Percentiles rank a stretch among this genome's conserved stretches.
Conservation (phyloP, 2,113 vertebrate genomes). For the Genyomyrus donnyi region DNA sequence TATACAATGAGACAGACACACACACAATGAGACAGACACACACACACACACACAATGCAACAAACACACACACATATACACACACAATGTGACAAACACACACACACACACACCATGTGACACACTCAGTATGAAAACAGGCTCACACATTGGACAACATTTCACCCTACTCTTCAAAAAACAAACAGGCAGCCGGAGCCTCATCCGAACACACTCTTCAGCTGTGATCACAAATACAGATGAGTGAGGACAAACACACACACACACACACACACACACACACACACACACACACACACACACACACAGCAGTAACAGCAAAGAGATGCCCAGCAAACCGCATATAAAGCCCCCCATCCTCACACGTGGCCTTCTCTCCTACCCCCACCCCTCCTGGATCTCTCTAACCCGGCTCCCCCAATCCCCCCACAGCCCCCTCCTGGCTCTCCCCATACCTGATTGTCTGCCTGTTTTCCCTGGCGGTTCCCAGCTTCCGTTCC, state of each 20-base stretch:
- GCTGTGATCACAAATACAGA: not conserved
- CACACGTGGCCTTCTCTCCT: not conserved
- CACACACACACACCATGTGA: not conserved
- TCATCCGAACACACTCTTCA: constrained; percentile 20
- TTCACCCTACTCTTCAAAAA: not conserved
- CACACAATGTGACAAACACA: no score
- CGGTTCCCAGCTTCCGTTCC: constrained; percentile 96
- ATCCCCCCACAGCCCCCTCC: constrained; percentile 34
- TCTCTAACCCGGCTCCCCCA: not conserved
- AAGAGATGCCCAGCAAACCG: constrained; percentile 43
- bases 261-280: not conserved
- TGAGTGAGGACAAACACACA: not conserved
- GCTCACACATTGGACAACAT: not conserved
- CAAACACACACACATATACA: no score
- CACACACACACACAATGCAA: no score
- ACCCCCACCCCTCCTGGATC: not conserved
- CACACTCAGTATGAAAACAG: not conserved
- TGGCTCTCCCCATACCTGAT: constrained; percentile 79
- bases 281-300: constrained; percentile 22
- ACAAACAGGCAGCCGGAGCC: constrained; percentile 6
- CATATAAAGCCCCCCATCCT: not conserved
- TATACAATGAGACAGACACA: no score
- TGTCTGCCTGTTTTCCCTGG: constrained; percentile 98
- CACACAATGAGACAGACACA: not conserved
- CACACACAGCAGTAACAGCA: constrained; percentile 36